Conservation (phyloP, 2,797 vertebrate species). For the Danio tinwini region DNA sequence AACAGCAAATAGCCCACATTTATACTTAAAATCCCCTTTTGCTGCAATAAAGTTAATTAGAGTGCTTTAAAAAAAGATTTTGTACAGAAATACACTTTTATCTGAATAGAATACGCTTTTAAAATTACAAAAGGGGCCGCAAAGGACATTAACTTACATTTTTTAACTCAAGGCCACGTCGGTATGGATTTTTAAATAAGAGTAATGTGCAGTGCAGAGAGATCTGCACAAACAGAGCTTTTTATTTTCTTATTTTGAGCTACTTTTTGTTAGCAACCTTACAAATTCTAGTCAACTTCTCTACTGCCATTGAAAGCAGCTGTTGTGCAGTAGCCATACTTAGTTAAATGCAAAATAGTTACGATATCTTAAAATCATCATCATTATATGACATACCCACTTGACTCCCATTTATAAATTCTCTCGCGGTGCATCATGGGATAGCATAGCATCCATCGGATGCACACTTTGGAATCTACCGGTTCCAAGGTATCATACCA, state of each 20-base stretch:
- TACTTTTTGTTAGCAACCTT: neutral
- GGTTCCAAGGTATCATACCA: too few species aligned
- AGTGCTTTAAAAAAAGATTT: conserved; percentile 15
- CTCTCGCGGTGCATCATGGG: too few species aligned
- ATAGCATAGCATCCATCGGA: too few species aligned
- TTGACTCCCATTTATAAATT: too few species aligned
- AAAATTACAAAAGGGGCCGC: neutral
- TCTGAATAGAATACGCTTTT: neutral
- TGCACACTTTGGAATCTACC: too few species aligned
- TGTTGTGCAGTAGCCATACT: neutral
- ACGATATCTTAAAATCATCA: too few species aligned
- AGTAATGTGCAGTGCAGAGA: neutral
- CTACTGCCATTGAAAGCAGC: neutral
- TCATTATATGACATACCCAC: too few species aligned
- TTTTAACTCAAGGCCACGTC: neutral
- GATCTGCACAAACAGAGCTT: too few species aligned
- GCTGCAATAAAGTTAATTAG: conserved; percentile 44
- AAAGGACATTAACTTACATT: neutral
- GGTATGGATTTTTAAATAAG: neutral
- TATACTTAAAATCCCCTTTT: conserved; percentile 9
- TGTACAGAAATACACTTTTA: neutral
- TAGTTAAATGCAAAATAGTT: neutral
- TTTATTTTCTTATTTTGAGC: neutral
- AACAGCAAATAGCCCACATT: conserved; percentile 44
- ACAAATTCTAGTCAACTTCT: neutral